phyloP scores from a whole-genome alignment of 2,888 invertebrate genomes.

The Patella depressa region DNA sequence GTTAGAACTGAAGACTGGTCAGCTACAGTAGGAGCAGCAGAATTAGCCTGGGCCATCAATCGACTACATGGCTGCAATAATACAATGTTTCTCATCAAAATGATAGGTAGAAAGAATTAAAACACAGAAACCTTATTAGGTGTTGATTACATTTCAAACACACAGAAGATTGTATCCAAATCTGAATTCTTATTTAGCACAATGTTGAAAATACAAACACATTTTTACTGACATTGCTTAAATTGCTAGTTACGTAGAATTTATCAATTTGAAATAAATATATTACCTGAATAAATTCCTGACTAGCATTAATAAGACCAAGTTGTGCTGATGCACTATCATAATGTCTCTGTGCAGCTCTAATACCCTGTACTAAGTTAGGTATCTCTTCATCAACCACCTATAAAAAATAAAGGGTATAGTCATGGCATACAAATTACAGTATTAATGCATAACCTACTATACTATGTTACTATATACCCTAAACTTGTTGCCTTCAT shows the following conservation, averaged over 20 bases:
- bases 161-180: not conserved
- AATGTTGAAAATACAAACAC: not conserved
- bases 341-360: constrained; percentile 79
- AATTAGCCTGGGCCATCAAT: constrained; percentile 83
- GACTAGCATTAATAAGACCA: constrained; percentile 85
- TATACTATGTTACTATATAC: not conserved
- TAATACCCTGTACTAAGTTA: constrained; percentile 82
- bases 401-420: constrained; percentile 36
- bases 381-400: constrained; percentile 86
- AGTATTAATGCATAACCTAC: not conserved
- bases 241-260: too few species aligned
- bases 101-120: not conserved
- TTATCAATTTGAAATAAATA: not conserved
- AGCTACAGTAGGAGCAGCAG: constrained; percentile 85
- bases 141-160: not conserved
- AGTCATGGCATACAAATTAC: not conserved
- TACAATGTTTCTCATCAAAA: not conserved
- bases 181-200: not conserved
- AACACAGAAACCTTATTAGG: not conserved
- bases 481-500: not conserved
- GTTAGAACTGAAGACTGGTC: constrained; percentile 85
- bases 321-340: constrained; percentile 84
- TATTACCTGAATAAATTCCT: constrained; percentile 84
- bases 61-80: constrained; percentile 73
- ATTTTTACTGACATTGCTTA: too few species aligned